Percentiles rank a stretch among this genome's conserved stretches.
Evolutionary conservation across 2,113 vertebrate genomes (phyloP).

Genomic region (Hipposideros armiger): DNA sequence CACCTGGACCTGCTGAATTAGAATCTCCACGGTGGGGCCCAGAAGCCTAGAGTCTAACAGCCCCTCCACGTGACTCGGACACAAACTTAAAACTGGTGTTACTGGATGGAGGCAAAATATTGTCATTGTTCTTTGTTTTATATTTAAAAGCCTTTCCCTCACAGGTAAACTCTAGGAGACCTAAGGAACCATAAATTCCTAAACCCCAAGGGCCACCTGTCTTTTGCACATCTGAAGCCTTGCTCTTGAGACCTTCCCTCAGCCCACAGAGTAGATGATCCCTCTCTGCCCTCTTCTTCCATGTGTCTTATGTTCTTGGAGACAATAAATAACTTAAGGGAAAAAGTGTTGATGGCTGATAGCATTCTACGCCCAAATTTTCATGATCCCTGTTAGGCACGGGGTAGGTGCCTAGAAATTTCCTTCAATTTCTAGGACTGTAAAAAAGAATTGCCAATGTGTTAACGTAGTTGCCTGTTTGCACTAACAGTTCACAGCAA

Average conservation of each 20-base stretch:
- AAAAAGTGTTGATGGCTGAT: neutral
- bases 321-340: neutral
- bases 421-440: neutral
- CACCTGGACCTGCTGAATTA: rapidly evolving
- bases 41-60: neutral
- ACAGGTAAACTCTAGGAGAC: neutral
- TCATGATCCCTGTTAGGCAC: neutral
- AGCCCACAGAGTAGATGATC: neutral
- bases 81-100: neutral
- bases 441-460: neutral
- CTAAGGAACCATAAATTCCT: neutral
- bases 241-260: neutral
- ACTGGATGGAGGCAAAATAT: neutral
- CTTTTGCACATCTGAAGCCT: neutral
- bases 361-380: neutral
- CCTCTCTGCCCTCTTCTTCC: neutral
- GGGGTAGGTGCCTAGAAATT: neutral
- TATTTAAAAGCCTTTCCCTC: neutral
- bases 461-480: neutral
- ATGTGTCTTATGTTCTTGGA: neutral
- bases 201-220: neutral
- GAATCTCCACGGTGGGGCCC: neutral
- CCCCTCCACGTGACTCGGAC: neutral
- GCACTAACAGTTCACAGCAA: neutral
- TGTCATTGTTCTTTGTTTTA: neutral